These are phyloP conservation scores for Lucilia sericata DNA, from an alignment of 1,140 invertebrate genomes.

Conservation along the genomic window DNA sequence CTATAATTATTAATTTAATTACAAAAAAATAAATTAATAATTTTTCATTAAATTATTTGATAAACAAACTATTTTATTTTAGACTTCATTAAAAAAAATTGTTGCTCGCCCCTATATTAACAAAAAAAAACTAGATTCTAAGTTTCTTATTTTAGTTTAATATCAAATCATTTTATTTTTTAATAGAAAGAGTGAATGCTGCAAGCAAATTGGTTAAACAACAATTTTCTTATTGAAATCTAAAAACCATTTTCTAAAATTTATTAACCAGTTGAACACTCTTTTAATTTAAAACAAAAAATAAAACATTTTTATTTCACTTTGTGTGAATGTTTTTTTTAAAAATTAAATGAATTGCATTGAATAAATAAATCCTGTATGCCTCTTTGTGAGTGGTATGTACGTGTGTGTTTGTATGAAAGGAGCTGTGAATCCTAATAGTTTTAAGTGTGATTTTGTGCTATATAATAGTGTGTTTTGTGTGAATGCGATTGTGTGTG, in stretches of 20 bases:
- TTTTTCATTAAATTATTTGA: slow-evolving; percentile 13
- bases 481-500: not conserved
- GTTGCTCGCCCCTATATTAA: too few species aligned
- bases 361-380: not conserved
- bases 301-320: not conserved
- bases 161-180: too few species aligned
- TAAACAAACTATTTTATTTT: not conserved
- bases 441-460: not conserved
- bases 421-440: not conserved
- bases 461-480: not conserved
- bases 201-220: too few species aligned
- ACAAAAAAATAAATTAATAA: not conserved
- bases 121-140: too few species aligned
- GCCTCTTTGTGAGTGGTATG: not conserved
- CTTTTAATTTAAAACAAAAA: too few species aligned
- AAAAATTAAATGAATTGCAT: not conserved
- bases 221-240: too few species aligned
- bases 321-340: not conserved
- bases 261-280: not conserved
- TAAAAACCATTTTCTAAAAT: too few species aligned
- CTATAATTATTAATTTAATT: not conserved
- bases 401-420: not conserved
- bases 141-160: too few species aligned
- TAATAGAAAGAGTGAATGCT: too few species aligned
- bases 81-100: not conserved